Conservation (phyloP, 2,888 invertebrate species). For the Anoplius nigerrimus region DNA sequence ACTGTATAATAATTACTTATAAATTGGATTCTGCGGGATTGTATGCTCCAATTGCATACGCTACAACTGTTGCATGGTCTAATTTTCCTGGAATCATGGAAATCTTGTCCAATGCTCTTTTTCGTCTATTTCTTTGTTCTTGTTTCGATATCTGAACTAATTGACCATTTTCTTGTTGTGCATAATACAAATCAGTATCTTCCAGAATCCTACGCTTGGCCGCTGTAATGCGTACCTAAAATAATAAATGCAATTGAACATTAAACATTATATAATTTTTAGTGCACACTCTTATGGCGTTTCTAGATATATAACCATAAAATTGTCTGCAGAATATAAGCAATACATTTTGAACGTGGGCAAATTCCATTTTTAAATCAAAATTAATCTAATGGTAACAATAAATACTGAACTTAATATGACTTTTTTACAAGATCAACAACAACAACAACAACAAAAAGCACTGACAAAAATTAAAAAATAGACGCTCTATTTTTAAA, state of each 20-base stretch:
- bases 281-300: too few species aligned
- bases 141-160: constrained; percentile 79
- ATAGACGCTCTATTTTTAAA: too few species aligned
- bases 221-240: constrained; percentile 80
- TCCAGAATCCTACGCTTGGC: constrained; percentile 89
- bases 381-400: too few species aligned
- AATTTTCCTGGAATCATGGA: constrained; percentile 89
- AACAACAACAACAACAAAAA: too few species aligned
- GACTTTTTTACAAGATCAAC: too few species aligned
- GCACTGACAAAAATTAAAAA: too few species aligned
- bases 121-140: constrained; percentile 82
- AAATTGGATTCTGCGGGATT: constrained; percentile 40
- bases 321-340: too few species aligned
- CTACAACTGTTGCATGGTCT: constrained; percentile 91
- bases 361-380: too few species aligned
- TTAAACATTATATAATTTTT: not conserved
- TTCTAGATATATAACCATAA: too few species aligned
- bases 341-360: too few species aligned
- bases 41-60: constrained; percentile 82
- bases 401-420: not conserved
- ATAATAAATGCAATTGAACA: constrained; percentile 14
- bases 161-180: constrained; percentile 77
- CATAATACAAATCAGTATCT: constrained; percentile 86
- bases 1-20: constrained; percentile 37
- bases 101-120: constrained; percentile 84